Evolutionary conservation across 2,888 invertebrate species (phyloP), one percentile per base, ranked within the genome.

Genomic region (Salticus scenicus): DNA sequence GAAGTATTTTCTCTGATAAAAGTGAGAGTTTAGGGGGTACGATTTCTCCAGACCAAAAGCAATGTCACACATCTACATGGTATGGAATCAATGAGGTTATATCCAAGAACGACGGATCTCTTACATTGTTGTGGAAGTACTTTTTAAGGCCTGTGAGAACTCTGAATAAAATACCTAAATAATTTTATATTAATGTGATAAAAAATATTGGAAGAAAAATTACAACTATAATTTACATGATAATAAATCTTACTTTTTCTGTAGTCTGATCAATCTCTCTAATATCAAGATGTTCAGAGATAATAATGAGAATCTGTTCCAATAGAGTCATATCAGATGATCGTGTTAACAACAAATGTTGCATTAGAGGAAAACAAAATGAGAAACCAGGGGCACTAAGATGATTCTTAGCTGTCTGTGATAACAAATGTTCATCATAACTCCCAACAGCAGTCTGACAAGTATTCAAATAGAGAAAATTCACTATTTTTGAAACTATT

Each of bases 301-400:
- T 90, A 42, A 92, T 87, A 41, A 89, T 87, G 14, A 92, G 88
- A 0, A 90, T 91, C 73, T 91, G 90, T 0, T 89, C 87, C 73
- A 90, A 31, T 24, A 87, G 24, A 10, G 24, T 17, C 28, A 80
- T 30, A 31, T 86, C 70, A 37, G 79, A 33, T 17, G 75, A 28
- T 12, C 47, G 67, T 41, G 79, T 80, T 24, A 80, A 41, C 63
- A 91, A 83, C 69, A 91, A 89, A 66, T 88, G 88, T 33, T 89
- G 94, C 4, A 98, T 91, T 89, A 97, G 93, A 17, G 95, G 95
- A 91, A 97, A 97, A 14, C 94, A 93, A 90, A 95, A 98, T 89
- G 95, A 95, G 92, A 97, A 96, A 0, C 95, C 94, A 0, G 96
- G 94, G 0, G 95, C 94, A 0, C 93, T 93, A 89, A 95, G 93